A percentile compares a stretch with the other conserved stretches of the same genome.
Evolutionary conservation across 2,888 invertebrate species (phyloP).

Genomic region (Tetragonisca angustula): DNA sequence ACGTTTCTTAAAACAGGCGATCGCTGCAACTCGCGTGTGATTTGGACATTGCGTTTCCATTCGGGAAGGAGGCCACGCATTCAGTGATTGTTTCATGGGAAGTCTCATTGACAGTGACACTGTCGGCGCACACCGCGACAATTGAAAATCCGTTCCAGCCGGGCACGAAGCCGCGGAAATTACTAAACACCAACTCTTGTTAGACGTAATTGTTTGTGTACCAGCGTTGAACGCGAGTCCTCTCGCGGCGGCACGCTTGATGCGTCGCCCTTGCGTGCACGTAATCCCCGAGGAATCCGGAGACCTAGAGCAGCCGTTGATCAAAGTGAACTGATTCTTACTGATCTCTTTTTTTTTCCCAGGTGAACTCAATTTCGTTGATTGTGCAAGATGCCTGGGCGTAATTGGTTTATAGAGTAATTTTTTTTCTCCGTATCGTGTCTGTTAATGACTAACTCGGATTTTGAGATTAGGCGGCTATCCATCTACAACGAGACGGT

Average conservation of each 20-base stretch:
- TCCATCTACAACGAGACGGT: not conserved
- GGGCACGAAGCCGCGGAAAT: slow-evolving; percentile 19
- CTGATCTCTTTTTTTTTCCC: not conserved
- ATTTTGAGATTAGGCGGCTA: too few relatives aligned
- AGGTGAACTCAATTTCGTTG: slow-evolving; percentile 1
- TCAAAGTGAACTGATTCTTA: slow-evolving; percentile 5
- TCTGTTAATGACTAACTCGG: too few relatives aligned
- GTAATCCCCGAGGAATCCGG: slow-evolving; percentile 17
- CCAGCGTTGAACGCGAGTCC: slow-evolving; percentile 7
- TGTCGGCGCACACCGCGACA: slow-evolving; percentile 18
- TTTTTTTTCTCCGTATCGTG: too few relatives aligned
- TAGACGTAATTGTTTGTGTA: slow-evolving; percentile 40
- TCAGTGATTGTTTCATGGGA: slow-evolving; percentile 1
- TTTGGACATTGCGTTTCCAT: not conserved
- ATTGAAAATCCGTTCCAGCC: slow-evolving; percentile 22
- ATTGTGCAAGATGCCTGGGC: not conserved
- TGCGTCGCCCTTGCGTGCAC: slow-evolving; percentile 34
- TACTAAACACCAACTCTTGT: slow-evolving; percentile 27
- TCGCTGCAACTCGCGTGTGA: not conserved
- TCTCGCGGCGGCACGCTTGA: slow-evolving; percentile 2
- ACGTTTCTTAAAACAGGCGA: not conserved
- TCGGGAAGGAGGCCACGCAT: not conserved
- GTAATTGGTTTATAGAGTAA: not conserved
- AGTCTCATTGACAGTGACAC: slow-evolving; percentile 44
- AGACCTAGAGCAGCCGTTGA: not conserved